Percentiles rank a stretch among this genome's conserved stretches.
Conservation (phyloP, 2,797 vertebrate species). For the Heliangelus exortis region DNA sequence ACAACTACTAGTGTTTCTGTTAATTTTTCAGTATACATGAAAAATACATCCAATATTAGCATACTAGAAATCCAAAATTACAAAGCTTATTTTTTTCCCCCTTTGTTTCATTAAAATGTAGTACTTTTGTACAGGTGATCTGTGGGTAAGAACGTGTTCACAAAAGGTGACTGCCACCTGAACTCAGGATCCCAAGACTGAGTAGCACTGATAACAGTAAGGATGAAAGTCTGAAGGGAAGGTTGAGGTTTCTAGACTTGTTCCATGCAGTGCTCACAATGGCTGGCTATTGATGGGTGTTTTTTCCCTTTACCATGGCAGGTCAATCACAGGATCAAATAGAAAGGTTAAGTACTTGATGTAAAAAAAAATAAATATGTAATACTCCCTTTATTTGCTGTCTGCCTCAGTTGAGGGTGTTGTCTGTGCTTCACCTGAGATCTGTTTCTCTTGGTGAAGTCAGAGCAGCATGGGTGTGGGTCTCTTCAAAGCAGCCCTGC, state of each 20-base stretch:
- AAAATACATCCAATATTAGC: neutral
- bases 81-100: neutral
- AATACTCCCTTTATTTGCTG: neutral
- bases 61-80: neutral
- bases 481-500: neutral
- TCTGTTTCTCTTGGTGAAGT: neutral
- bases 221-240: neutral
- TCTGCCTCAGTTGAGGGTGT: neutral
- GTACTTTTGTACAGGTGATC: neutral
- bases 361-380: neutral
- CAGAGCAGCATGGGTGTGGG: neutral
- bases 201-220: neutral
- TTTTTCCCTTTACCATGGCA: neutral
- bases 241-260: neutral
- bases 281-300: neutral
- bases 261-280: fast-evolving
- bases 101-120: neutral
- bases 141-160: neutral
- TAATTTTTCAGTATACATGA: neutral
- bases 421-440: neutral
- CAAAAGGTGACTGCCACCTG: neutral
- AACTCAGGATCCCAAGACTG: neutral
- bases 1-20: neutral
- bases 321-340: neutral
- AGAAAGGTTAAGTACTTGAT: neutral